Base-by-base conservation (phyloP, 35 echinoderm and acorn worm genomes). In the Heliocidaris erythrogramma region DNA sequence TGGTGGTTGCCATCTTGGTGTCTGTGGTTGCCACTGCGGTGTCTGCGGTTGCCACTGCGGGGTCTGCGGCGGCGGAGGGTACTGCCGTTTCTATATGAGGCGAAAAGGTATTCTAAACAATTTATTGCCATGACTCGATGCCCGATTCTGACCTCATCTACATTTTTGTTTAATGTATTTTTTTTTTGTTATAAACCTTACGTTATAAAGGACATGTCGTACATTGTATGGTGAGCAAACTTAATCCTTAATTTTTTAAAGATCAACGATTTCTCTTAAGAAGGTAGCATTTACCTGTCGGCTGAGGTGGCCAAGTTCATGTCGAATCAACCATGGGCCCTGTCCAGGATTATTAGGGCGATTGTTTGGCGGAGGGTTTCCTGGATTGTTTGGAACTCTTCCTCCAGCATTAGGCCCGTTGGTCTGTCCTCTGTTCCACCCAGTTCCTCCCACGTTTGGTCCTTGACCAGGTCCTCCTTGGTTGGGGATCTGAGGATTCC, bases 1-100 rank as follows among this genome's bases (percentile, higher is more conserved):
- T 27, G 91, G 91, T 30, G 91, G 48, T 48, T 89, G 87, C 91
- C 91, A 92, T 49, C 91, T 18, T 30, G 91, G 91, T 48, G 48
- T 92, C 50, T 92, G 91, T n/a, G 65, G 65, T n/a, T 78, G 65
- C 18, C 27, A 78, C 5, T 48, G 16, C 7, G 91, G 91, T 48
- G 48, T 92, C 30, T 92, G 91, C 13, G 91, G 91, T 5, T 47
- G 91, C 5, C 31, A 14, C 4, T 89, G 86, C 13, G 86, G 86
- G 0, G 86, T 13, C 69, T 84, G 69, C 86, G 14, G 91, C 2
- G 91, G 91, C 5, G 91, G 91, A 30, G 91, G 91, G 11, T 52
- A 92, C 27, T 92, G 91, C 17, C 91, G 47, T 92, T 92, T 92
- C 91, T 92, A n/a, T 30, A 42, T 5, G 48, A 47, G 27, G 65